Percentiles rank a stretch among this genome's conserved stretches.
These are phyloP conservation scores for Toxotes jaculatrix DNA, from an alignment of 2,113 vertebrate genomes.

Conservation along the genomic window DNA sequence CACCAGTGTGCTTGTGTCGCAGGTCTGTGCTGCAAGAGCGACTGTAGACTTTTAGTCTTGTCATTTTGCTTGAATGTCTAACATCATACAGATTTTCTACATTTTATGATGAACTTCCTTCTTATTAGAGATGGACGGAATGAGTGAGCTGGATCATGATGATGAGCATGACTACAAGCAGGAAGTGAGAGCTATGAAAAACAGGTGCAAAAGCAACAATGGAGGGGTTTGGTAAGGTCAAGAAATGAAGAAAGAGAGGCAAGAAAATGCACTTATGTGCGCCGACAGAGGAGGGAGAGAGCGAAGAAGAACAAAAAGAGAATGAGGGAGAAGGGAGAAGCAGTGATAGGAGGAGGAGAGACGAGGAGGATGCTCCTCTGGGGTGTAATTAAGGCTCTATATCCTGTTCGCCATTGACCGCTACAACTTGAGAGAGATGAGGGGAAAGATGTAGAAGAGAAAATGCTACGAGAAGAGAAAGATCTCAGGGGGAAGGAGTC, in stretches of 20 bases:
- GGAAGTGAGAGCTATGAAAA: conserved; percentile 7
- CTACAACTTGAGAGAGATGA: conserved; percentile 37
- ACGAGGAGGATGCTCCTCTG: conserved; percentile 57
- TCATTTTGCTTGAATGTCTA: not conserved
- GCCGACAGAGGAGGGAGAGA: conserved; percentile 1
- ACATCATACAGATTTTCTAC: not conserved
- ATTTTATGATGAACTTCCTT: conserved; percentile 20
- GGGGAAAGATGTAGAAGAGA: conserved; percentile 29
- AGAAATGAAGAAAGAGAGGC: conserved; percentile 10
- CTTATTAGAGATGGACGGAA: not conserved
- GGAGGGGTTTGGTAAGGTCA: not conserved
- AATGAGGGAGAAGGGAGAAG: conserved; percentile 30
- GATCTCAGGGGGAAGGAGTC: not conserved
- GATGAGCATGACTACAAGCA: not conserved
- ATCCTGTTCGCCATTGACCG: conserved; percentile 64
- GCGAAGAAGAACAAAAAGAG: conserved; percentile 50
- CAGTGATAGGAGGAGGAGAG: conserved; percentile 31
- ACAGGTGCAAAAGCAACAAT: not conserved
- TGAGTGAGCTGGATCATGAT: not conserved
- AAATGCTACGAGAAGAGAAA: conserved; percentile 22
- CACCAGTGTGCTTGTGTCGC: too few species aligned
- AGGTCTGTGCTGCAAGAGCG: too few species aligned
- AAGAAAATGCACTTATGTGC: conserved; percentile 3
- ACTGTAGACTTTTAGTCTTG: not conserved
- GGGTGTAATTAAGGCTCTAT: conserved; percentile 74